Evolutionary conservation across 2,797 vertebrate genomes (phyloP).

Genomic region (Enteromius treurensis): DNA sequence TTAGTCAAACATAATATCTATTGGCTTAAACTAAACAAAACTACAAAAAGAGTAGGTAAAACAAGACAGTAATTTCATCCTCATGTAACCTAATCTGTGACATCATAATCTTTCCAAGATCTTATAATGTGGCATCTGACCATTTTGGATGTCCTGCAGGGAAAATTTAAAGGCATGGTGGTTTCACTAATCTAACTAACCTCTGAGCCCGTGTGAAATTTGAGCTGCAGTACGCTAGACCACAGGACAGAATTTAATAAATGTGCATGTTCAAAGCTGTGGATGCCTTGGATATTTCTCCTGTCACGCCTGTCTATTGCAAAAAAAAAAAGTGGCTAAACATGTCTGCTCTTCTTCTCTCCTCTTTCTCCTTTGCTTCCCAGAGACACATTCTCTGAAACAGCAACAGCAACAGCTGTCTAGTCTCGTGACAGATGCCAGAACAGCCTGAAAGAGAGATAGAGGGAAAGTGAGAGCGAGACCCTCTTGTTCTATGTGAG

Average conservation of each 20-base stretch:
- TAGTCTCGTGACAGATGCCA: slow-evolving; percentile 53
- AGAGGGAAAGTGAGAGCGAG: slow-evolving; percentile 39
- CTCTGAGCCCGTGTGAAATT: slow-evolving; percentile 22
- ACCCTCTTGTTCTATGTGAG: background rate
- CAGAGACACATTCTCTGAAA: slow-evolving; percentile 38
- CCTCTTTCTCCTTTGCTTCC: slow-evolving; percentile 11
- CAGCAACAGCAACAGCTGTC: slow-evolving; percentile 55
- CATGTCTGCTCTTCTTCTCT: slow-evolving; percentile 26
- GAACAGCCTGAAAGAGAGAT: slow-evolving; percentile 25
- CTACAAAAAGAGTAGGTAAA: background rate
- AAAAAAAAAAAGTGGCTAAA: slow-evolving; percentile 67
- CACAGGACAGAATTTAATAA: slow-evolving; percentile 17
- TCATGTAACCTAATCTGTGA: slow-evolving; percentile 25
- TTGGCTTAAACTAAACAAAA: background rate
- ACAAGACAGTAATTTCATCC: background rate
- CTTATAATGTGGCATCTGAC: slow-evolving; percentile 23
- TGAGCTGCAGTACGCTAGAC: background rate
- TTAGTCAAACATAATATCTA: background rate
- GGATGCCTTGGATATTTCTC: slow-evolving; percentile 61
- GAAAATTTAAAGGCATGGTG: slow-evolving; percentile 16
- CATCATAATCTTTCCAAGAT: slow-evolving; percentile 7
- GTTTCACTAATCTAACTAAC: slow-evolving; percentile 33
- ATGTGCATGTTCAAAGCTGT: slow-evolving; percentile 58
- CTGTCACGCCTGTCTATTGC: slow-evolving; percentile 66
- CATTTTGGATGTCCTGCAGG: slow-evolving; percentile 16